Base-by-base conservation (phyloP, 2,797 vertebrate species). In the Myioborus melanocephalus region DNA sequence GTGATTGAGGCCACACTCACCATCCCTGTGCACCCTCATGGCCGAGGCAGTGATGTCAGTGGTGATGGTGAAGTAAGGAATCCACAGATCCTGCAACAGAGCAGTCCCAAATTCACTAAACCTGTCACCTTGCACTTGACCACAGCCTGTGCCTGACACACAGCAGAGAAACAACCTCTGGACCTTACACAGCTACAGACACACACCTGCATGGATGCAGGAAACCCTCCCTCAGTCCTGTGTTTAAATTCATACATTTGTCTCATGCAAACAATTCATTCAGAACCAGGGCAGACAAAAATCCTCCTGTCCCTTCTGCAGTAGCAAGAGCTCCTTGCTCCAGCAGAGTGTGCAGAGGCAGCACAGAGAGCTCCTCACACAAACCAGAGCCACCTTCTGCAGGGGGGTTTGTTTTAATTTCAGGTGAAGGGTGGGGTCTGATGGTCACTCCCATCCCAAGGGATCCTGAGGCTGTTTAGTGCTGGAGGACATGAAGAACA, bases 31-130 rank as follows among this genome's bases (percentile, higher is more conserved):
- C 64, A 98, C 98, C 90, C 99, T 97, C 99, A 99, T 99, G 35
- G 98, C 97, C 0, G 99, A 99, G 43, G 99, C 99, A 0, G 99
- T 99, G 98, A 99, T 99, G 87, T 99, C 99, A 0, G 99, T 99
- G 30, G 99, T 99, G 89, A 99, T 98, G 76, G 98, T 98, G 90
- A 99, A 99, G 95, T 99, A 99, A 0, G 99, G 98, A 91, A 99
- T 97, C 99, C 99, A 99, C 85, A 99, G 98, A 95, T 99, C 99
- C 99, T 99, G 90, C 75, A 63, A 61, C 24, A 93, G 13, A 87
- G 61, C n/a, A 81, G 22, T 4, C 34, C 34, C 55, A 22, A 0
- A 27, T 72, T 83, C 14, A 87, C n/a, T 34, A 8, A 21, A 66
- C 14, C 37, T 39, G 20, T 35, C 46, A 64, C 61, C 27, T 23